phyloP scores from a whole-genome alignment of 2,113 vertebrate genomes.

The Paradoxurus hermaphroditus region DNA sequence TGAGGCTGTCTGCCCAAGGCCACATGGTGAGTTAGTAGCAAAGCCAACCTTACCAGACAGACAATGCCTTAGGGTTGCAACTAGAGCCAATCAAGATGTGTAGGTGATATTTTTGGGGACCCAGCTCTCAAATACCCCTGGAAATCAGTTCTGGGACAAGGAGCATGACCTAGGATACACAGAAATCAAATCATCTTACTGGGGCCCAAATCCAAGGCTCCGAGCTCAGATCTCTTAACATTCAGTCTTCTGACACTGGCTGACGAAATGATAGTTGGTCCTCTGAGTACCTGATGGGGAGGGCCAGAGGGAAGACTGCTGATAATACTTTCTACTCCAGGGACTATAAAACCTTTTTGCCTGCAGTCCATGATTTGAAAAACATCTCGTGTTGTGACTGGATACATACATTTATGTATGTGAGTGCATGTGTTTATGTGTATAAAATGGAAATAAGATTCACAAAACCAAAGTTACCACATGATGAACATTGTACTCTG shows the following conservation, averaged over 20 bases:
- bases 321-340: neutral
- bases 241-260: neutral
- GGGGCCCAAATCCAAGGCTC: neutral
- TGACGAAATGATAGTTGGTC: neutral
- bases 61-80: neutral
- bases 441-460: neutral
- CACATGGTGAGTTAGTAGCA: neutral
- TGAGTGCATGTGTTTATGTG: neutral
- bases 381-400: neutral
- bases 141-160: neutral
- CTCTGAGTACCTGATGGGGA: neutral
- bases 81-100: neutral
- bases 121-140: neutral
- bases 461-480: neutral
- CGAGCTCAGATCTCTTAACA: neutral
- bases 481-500: neutral
- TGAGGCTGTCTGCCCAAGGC: neutral
- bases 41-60: neutral
- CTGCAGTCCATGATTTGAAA: neutral
- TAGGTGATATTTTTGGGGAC: neutral
- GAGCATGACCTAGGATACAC: neutral
- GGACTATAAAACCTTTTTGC: too few species aligned
- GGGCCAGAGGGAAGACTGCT: neutral
- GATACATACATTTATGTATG: neutral
- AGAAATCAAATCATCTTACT: neutral